Evolutionary conservation across 30 jellyfish, hydroid and myxozoan species (phyloP), one percentile per base, ranked within the genome.

Genomic region (Rhopilema esculentum): DNA sequence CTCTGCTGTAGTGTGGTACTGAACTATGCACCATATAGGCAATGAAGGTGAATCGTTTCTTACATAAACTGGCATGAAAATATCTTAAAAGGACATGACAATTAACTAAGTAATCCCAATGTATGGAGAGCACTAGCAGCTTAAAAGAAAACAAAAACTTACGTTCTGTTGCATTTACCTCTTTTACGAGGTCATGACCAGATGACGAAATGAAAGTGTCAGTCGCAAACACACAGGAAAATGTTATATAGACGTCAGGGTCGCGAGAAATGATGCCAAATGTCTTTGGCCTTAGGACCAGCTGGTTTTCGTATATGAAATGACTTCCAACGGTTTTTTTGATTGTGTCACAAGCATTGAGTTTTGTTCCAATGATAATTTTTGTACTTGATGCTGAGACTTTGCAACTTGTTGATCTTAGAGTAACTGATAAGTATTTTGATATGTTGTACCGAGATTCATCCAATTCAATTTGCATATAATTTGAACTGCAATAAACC

Each of bases 111-210:
- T n/a, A n/a, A n/a, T n/a, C n/a, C n/a, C n/a, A n/a, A n/a, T n/a
- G n/a, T n/a, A n/a, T n/a, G n/a, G n/a, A n/a, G n/a, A n/a, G n/a
- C n/a, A n/a, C n/a, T n/a, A n/a, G 57, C 57, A 6, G 6, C 57
- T 2, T 40, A 6, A 2, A 7, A 18, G 4, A 19, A 24, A 63
- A 63, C 6, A 18, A n/a, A 2, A n/a, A 24, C 93, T 71, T 73
- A 84, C 93, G 80, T 84, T 84, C 93, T 0, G 93, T 84, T 22
- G 93, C 83, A 77, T 72, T 84, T 30, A 84, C 93, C 40, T 84
- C 87, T 0, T 27, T 64, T 20, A 49, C 32, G 9, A 79, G 22
- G 1, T 62, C 66, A 21, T 62, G 69, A 21, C 80, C 88, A 27
- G 49, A 9, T 66, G 78, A 51, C 40, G 40, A 21, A 20, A 61